Evolutionary conservation across 2,113 vertebrate genomes (phyloP), one percentile per base, ranked within the genome.

Genomic region (Amphilophus citrinellus): DNA sequence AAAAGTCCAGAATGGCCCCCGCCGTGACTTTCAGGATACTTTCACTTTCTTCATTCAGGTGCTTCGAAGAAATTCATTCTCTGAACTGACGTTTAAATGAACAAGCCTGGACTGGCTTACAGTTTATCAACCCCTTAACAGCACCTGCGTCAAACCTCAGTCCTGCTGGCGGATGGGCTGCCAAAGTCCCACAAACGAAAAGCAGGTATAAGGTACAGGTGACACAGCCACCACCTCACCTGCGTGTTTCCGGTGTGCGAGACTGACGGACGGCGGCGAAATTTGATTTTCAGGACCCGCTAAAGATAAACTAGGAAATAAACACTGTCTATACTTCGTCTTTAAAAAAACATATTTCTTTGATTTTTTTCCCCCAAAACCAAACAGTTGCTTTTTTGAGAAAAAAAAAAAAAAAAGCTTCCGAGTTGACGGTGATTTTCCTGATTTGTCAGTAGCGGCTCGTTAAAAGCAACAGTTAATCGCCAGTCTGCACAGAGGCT

Each of bases 41-140:
- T 79, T 39, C 14, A 39, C 8, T 79, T 65, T 68, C 3, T 47
- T 47, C 39, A 10, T 0, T 0, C 4, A 17, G n/a, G 4, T 24
- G 9, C 8, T 2, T 11, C 10, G 3, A 3, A 42, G 1, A 68
- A 68, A 0, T 27, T 47, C 7, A 18, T 11, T 42, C 10, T 42
- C 10, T 10, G 10, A 42, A 11, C 10, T 11, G 39, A 10, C 10
- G 2, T 42, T 42, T 11, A 0, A 8, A 0, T 2, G 0, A 66
- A 68, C 0, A 47, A 27, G 8, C 17, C 14, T 47, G 39, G 24
- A 2, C 6, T 44, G 1, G 0, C 13, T 7, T 0, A 0, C 1
- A 66, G 37, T n/a, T n/a, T 66, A 44, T 0, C 13, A 66, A 0
- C 9, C 1, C 6, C 0, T 47, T 47, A 14, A 68, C 7, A 27